Evolutionary conservation across 2,113 vertebrate species (phyloP), one percentile per base, ranked within the genome.

Genomic region (Callipepla californica): DNA sequence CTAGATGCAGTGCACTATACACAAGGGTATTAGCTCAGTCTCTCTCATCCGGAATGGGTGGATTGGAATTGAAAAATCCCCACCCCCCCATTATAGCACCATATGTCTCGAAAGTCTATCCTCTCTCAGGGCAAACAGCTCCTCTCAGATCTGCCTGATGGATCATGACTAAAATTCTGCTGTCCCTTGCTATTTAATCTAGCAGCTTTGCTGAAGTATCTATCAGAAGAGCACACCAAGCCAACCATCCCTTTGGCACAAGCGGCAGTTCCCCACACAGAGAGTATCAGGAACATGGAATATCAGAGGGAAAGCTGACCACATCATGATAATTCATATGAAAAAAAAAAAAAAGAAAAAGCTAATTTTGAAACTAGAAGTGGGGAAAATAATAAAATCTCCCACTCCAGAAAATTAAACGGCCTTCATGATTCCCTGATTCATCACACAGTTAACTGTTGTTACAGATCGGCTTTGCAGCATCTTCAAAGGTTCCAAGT

Each of bases 1-100:
- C 95, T 95, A 72, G 89, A 95, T 94, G 95, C 92, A 95, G 63
- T 94, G 92, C 91, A 96, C 93, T 88, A 53, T 97, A 97, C 97
- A 96, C 95, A 47, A 97, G 96, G 94, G 96, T 95, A 96, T 97
- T 96, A 96, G 93, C 94, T 97, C 93, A 96, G 95, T 93, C 94
- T 91, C 96, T 97, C 92, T 97, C 94, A 96, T 97, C 97, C 97
- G 93, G 96, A 96, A 96, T 95, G 96, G 93, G 96, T 93, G 95
- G 96, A 96, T 94, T 97, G 96, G 96, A 97, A 97, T 93, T 94
- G 96, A 97, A 97, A 95, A 96, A 79, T 94, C 93, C 90, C 91
- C 95, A 81, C 93, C 92, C 87, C 94, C 94, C 96, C 81, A 61
- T 93, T 96, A 94, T 94, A 97, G 92, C 79, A 97, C 96, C 96